Conservation (phyloP, 2,797 vertebrate genomes). For the Coranthus polyacanthus region DNA sequence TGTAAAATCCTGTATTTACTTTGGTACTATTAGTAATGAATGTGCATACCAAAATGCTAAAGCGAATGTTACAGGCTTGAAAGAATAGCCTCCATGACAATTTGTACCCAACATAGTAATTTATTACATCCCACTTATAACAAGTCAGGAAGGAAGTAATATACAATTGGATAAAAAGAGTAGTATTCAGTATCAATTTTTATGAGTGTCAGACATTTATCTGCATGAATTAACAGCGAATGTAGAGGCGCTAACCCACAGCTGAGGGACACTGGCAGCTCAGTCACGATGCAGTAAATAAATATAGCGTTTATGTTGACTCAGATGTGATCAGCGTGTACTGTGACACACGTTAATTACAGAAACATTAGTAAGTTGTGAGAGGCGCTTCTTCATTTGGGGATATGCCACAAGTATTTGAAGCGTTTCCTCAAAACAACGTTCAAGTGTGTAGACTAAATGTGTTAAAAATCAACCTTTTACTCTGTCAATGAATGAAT, state of each 20-base stretch:
- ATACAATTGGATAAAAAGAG: neutral
- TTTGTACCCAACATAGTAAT: too few species aligned
- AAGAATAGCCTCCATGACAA: too few species aligned
- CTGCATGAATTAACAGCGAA: neutral
- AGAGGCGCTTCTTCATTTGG: constrained; percentile 16
- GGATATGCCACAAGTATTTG: neutral
- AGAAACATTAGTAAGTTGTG: neutral
- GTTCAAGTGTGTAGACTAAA: too few species aligned
- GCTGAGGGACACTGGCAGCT: constrained; percentile 5
- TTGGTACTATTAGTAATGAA: too few species aligned
- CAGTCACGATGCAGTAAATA: constrained; percentile 37
- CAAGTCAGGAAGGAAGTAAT: too few species aligned
- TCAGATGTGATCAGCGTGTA: constrained; percentile 4
- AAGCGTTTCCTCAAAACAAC: constrained; percentile 7
- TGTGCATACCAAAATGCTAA: too few species aligned
- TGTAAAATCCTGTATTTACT: too few species aligned
- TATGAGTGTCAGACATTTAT: neutral
- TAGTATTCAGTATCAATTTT: neutral
- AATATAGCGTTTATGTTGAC: constrained; percentile 17
- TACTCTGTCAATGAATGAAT: constrained; percentile 7
- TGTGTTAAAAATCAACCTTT: too few species aligned
- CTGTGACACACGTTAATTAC: constrained; percentile 33
- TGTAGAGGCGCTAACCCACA: neutral
- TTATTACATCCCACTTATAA: too few species aligned
- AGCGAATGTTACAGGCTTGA: too few species aligned